Evolutionary conservation across 2,888 invertebrate species (phyloP), one percentile per base, ranked within the genome.

Genomic region (Imbricaverruca yamaguchii): DNA sequence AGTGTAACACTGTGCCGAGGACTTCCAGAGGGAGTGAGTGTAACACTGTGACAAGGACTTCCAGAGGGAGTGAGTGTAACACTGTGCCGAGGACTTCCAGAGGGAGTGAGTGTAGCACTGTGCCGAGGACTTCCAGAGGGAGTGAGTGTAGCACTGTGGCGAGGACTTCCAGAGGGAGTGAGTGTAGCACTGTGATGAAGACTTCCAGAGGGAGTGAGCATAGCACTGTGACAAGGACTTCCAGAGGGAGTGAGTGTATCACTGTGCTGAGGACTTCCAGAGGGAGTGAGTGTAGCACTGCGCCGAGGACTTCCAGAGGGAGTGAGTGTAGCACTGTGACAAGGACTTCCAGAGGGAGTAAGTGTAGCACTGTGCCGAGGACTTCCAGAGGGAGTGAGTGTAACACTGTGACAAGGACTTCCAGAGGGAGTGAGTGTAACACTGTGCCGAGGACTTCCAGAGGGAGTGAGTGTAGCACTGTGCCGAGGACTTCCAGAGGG

Each of bases 341-440:
- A 21, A n/a, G 15, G 77, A 77, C 18, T 53, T 18, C 15, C 21
- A n/a, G 77, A 77, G 77, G 18, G 77, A 77, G 77, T 53, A n/a
- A 21, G 77, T 39, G 39, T 39, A 39, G 39, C 39, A 39, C 39
- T 39, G 39, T 4, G 39, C 39, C 18, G 77, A 77, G 39, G 10
- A 25, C 11, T 1, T 59, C 12, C 12, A 0, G 59, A 59, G 59
- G 1, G 59, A 59, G 59, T 59, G 59, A 7, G 59, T 59, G 59
- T 13, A 15, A 85, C 91, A 92, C 81, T 98, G 98, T 89, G 95
- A 97, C 3, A 89, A 92, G 85, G 97, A 98, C 87, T 92, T 98
- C 84, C 39, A 77, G 55, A 81, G 65, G 55, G 78, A 78, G 80
- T 82, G 83, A 25, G 65, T 80, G 53, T 39, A 39, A 4, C 39